These are phyloP conservation scores for Bombus cullumanus DNA, from an alignment of 1,140 invertebrate genomes.

Conservation along the genomic window DNA sequence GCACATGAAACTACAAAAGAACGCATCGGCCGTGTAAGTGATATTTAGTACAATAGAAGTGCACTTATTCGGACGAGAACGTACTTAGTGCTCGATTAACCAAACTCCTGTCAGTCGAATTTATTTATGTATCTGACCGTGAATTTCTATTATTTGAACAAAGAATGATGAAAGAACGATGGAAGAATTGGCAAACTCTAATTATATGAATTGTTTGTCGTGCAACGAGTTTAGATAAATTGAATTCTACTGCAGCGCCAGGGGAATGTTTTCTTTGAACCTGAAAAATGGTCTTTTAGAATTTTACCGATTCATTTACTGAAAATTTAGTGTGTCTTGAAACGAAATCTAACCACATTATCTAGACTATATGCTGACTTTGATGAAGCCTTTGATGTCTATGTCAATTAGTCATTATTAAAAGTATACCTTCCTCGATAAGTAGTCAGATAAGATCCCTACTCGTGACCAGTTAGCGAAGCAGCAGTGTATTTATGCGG, in stretches of 20 bases:
- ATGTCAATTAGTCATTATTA: not conserved
- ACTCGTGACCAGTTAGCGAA: no score
- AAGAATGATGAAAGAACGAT: not conserved
- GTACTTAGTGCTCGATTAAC: not conserved
- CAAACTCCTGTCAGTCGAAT: no score
- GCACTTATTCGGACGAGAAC: not conserved
- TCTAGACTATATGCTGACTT: not conserved
- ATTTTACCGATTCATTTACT: no score
- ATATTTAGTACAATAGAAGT: constrained; percentile 14
- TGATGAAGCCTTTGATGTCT: not conserved
- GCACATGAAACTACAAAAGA: not conserved
- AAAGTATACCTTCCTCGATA: not conserved
- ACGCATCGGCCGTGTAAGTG: not conserved
- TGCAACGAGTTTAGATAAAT: not conserved
- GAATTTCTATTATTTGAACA: no score
- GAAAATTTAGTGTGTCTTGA: no score
- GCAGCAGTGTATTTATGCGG: not conserved
- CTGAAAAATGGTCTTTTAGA: no score
- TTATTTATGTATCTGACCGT: no score
- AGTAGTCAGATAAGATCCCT: no score
- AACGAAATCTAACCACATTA: not conserved
- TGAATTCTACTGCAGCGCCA: not conserved
- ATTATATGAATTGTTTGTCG: not conserved
- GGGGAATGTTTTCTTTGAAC: no score
- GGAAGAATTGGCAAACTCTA: not conserved